Conservation (phyloP, 2,797 vertebrate genomes). For the Perodicticus potto region DNA sequence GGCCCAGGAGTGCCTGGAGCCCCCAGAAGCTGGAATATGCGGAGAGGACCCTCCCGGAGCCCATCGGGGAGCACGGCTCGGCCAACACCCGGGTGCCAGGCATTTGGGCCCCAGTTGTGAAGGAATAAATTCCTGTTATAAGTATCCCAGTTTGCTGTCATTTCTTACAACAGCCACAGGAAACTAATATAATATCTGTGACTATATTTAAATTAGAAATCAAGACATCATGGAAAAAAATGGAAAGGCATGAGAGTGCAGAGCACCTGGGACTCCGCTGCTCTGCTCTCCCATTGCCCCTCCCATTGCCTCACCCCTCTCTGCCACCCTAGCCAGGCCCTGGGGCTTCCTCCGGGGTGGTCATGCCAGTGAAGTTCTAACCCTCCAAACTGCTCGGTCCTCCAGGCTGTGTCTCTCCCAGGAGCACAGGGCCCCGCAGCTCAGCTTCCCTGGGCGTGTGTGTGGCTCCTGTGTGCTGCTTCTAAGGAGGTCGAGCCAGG, state of each 20-base stretch:
- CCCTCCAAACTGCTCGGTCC: rapidly evolving
- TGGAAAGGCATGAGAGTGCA: rapidly evolving
- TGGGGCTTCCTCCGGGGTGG: rapidly evolving
- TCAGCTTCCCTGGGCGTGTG: not conserved
- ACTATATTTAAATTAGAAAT: not conserved
- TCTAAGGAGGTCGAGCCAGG: not conserved
- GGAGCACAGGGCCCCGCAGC: not conserved
- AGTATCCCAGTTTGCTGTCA: rapidly evolving
- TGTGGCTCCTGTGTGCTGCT: rapidly evolving
- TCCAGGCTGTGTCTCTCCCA: not conserved
- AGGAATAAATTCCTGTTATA: rapidly evolving
- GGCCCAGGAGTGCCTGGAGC: rapidly evolving
- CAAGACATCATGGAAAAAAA: no score
- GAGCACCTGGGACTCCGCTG: rapidly evolving
- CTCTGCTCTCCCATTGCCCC: rapidly evolving
- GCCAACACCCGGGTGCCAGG: rapidly evolving
- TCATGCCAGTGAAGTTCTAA: rapidly evolving
- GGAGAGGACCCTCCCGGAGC: rapidly evolving
- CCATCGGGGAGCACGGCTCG: rapidly evolving
- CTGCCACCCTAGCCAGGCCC: rapidly evolving
- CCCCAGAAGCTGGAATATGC: rapidly evolving
- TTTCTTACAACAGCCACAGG: no score
- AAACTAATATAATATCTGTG: rapidly evolving
- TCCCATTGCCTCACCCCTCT: rapidly evolving
- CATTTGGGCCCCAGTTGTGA: not conserved